Conservation (phyloP, 2,797 vertebrate genomes). For the Parauchenoglanis punctatus region DNA sequence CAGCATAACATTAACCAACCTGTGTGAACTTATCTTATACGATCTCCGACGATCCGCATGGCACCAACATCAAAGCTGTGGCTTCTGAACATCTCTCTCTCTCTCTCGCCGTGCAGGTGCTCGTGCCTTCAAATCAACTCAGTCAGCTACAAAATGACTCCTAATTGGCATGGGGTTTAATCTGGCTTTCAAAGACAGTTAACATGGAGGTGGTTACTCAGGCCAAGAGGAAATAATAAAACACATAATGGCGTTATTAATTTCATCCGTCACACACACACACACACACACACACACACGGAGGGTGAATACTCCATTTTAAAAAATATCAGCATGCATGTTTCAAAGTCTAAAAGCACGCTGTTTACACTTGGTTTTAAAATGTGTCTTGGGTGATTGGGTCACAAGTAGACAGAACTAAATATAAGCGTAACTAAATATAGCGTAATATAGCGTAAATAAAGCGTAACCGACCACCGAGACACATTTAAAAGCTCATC, state of each 20-base stretch:
- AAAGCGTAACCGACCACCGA: too few relatives aligned
- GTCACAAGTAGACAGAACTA: too few relatives aligned
- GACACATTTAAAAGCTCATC: too few relatives aligned
- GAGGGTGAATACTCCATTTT: not conserved
- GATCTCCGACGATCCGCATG: conserved; percentile 45
- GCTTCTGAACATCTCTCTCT: not conserved
- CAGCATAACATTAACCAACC: conserved; percentile 26
- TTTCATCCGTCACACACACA: not conserved
- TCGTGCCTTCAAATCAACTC: not conserved
- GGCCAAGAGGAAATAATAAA: not conserved
- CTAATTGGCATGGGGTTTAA: not conserved
- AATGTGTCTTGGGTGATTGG: too few relatives aligned
- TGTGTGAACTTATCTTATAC: conserved; percentile 44
- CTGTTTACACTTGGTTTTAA: too few relatives aligned
- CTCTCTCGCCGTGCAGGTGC: not conserved
- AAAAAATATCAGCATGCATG: not conserved
- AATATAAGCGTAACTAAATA: too few relatives aligned
- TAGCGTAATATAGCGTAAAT: too few relatives aligned
- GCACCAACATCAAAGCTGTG: conserved; percentile 53
- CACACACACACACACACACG: not conserved
- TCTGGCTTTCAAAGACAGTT: not conserved
- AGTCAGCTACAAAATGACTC: not conserved
- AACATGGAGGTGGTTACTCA: not conserved
- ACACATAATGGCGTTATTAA: conserved; percentile 8
- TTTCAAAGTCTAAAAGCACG: not conserved